These are phyloP conservation scores for Coptodon bakossiorum DNA, from an alignment of 2,113 vertebrate genomes.

Conservation along the genomic window DNA sequence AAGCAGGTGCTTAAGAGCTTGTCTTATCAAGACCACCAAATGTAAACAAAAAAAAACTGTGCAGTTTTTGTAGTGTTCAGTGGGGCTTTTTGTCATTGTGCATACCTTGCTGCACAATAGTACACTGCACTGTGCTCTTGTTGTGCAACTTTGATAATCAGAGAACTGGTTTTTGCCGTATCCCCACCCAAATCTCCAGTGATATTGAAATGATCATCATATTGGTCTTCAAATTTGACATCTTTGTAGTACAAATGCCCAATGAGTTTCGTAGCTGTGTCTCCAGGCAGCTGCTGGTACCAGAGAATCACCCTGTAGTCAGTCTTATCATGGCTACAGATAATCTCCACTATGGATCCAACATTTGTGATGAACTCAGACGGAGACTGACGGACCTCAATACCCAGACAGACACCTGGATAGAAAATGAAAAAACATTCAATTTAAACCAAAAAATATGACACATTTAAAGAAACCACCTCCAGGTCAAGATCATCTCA, in stretches of 20 bases:
- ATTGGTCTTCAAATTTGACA: not conserved
- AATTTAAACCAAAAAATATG: not conserved
- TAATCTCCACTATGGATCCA: rapidly evolving
- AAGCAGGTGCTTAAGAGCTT: not conserved
- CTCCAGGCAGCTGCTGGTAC: not conserved
- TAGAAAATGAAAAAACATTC: not conserved
- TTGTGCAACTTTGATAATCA: not conserved
- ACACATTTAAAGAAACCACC: not conserved
- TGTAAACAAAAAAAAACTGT: not conserved
- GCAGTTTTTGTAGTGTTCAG: not conserved
- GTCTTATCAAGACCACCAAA: not conserved
- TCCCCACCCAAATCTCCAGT: not conserved
- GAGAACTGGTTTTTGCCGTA: not conserved
- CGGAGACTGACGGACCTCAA: not conserved
- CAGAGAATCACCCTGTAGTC: not conserved
- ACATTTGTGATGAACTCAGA: not conserved
- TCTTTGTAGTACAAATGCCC: rapidly evolving
- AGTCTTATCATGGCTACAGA: not conserved
- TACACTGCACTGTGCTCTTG: constrained; percentile 25
- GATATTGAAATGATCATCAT: not conserved
- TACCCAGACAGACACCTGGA: not conserved
- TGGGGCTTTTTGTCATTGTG: constrained; percentile 22
- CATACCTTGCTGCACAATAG: constrained; percentile 42
- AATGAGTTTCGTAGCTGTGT: not conserved
- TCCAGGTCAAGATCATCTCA: not conserved